Evolutionary conservation across 37 sponge, comb jelly and placozoan genomes (phyloP).

Genomic region (Chondrilla cf. caribensis): DNA sequence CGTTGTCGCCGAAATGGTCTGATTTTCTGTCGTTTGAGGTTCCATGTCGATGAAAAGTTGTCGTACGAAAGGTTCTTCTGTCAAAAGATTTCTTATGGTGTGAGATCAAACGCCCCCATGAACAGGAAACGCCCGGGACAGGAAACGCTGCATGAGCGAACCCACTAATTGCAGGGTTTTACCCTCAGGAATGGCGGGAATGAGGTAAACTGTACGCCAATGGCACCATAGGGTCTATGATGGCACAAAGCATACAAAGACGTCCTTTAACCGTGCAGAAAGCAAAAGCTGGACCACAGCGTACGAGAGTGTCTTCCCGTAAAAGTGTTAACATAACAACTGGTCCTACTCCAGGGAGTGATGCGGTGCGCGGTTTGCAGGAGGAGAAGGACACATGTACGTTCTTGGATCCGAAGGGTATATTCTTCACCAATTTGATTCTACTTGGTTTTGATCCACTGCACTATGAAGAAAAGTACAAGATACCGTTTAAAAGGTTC

Average conservation of each 20-base stretch:
- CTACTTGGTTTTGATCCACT: constrained; percentile 70
- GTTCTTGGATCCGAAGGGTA: constrained; percentile 34
- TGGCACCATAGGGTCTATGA: no score
- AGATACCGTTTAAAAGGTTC: constrained; percentile 54
- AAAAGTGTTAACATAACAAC: not conserved
- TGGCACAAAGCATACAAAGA: no score
- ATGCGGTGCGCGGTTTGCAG: not conserved
- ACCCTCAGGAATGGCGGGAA: no score
- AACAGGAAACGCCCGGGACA: constrained; percentile 1
- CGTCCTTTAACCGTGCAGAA: no score
- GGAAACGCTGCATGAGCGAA: no score
- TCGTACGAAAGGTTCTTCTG: not conserved
- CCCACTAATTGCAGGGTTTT: no score
- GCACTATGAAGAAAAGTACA: constrained; percentile 50
- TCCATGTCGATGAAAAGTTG: not conserved
- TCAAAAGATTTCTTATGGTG: not conserved
- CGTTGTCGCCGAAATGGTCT: not conserved
- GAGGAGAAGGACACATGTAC: not conserved
- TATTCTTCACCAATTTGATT: constrained; percentile 72
- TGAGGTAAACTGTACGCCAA: no score
- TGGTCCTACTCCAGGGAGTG: not conserved
- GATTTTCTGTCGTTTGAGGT: not conserved
- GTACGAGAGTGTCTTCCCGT: no score
- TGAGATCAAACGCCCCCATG: not conserved
- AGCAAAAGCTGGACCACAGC: no score